Base-by-base conservation (phyloP, 1,140 invertebrate species). In the Drosophila sp. region DNA sequence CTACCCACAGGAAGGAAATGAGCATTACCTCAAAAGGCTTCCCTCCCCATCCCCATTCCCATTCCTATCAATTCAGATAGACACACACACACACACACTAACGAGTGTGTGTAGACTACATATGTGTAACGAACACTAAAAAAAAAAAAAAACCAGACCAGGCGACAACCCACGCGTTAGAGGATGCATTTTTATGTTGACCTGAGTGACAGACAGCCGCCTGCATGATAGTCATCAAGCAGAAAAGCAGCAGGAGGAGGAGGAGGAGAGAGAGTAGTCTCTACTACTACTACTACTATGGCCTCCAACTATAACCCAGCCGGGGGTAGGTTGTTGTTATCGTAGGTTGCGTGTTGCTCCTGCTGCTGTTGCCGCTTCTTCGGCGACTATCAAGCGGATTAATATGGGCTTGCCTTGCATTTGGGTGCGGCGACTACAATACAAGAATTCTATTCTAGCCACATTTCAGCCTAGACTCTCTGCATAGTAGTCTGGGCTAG, bases 371-470 rank as follows among this genome's bases (percentile, higher is more conserved):
- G 40, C 40, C 23, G 50, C 60, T 40, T 44, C 35, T 41, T 41
- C 25, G 25, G 35, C 35, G 25, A 17, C 60, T 40, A 30, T 29
- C 58, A 61, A 63, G 40, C 72, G 73, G 72, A 76, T 76, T 76
- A 76, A 76, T 76, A 66, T 76, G 72, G 73, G 73, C 73, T 56
- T 54, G 68, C 65, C 68, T 67, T 82, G 72, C 71, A 56, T 76
- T 63, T 79, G 65, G 69, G 71, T 79, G 79, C 73, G 73, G 73
- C 71, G 30, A 10, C 50, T 47, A 60, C 72, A 77, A 64, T 76
- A 72, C 67, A 62, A 60, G 47, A 60, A 57, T 67, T 50, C 44
- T 67, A 66, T 70, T 75, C 66, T 77, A 38, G 47, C 33, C 44
- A 50, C 44, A 41, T 41, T 50, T 35, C 33, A 33, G 60, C 61